Conservation (phyloP, 1,140 invertebrate genomes). For the Capitella teleta region DNA sequence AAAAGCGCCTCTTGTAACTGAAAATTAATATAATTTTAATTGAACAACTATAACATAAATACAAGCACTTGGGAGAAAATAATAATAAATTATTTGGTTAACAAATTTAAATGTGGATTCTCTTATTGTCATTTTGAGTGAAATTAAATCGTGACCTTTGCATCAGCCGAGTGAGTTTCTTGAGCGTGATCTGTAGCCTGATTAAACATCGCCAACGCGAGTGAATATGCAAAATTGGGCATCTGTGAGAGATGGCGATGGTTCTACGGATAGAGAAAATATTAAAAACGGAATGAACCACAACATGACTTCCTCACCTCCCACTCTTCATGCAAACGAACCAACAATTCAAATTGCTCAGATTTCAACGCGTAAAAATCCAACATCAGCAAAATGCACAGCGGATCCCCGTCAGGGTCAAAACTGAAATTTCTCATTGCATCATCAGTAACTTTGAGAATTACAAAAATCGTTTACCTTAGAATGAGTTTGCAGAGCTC, state of each 20-base stretch:
- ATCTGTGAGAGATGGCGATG: conserved; percentile 62
- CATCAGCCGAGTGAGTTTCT: conserved; percentile 21
- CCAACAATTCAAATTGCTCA: conserved; percentile 69
- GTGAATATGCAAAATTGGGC: conserved; percentile 78
- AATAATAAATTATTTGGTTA: background rate
- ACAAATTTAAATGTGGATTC: background rate
- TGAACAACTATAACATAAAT: background rate
- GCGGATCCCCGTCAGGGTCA: conserved; percentile 72
- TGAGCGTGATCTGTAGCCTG: conserved; percentile 18
- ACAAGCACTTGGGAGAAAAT: background rate
- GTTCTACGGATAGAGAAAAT: conserved; percentile 48
- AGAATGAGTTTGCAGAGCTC: conserved; percentile 45
- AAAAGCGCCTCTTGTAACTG: conserved; percentile 63
- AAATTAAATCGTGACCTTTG: conserved; percentile 19
- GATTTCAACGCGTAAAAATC: conserved; percentile 77
- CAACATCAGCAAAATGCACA: conserved; percentile 66
- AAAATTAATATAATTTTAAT: background rate
- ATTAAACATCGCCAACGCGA: conserved; percentile 65
- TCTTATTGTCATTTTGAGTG: background rate
- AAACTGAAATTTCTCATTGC: conserved; percentile 49
- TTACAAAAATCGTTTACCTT: conserved; percentile 22
- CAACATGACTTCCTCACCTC: conserved; percentile 40
- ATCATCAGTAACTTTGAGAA: background rate
- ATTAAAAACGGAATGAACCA: background rate
- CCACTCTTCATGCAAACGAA: conserved; percentile 48